phyloP scores from a whole-genome alignment of 2,888 invertebrate species.

The Phoronis australis region DNA sequence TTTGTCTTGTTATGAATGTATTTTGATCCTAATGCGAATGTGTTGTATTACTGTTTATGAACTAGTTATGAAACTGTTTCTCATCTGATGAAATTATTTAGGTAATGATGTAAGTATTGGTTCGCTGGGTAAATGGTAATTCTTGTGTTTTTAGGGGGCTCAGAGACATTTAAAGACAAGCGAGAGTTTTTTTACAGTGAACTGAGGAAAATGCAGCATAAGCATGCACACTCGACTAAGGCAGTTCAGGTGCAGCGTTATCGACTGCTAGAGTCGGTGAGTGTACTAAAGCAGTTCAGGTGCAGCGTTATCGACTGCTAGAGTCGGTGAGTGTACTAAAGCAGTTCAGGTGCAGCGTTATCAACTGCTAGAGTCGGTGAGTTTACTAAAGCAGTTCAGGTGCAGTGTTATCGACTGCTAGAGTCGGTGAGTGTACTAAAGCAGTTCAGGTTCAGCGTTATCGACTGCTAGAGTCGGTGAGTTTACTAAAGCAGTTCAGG shows the following conservation, averaged over 20 bases:
- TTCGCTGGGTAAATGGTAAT: background rate
- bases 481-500: no score
- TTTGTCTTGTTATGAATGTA: background rate
- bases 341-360: no score
- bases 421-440: no score
- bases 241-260: constrained; percentile 75
- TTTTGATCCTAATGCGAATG: background rate
- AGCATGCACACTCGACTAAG: constrained; percentile 80
- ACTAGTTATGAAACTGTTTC: no score
- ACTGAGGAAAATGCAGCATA: constrained; percentile 78
- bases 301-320: background rate
- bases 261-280: constrained; percentile 72
- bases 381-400: no score
- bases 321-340: no score
- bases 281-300: constrained; percentile 30
- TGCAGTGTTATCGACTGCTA: no score
- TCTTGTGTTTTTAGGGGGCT: constrained; percentile 62
- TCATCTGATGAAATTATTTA: no score
- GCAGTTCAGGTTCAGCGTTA: no score
- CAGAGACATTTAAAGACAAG: constrained; percentile 79
- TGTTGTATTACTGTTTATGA: background rate
- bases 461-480: no score
- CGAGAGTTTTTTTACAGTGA: constrained; percentile 74
- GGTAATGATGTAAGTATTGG: no score
- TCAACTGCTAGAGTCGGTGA: no score